A percentile compares a stretch with the other conserved stretches of the same genome.
Evolutionary conservation across 2,113 vertebrate species (phyloP).

Genomic region (Nannospalax galili): DNA sequence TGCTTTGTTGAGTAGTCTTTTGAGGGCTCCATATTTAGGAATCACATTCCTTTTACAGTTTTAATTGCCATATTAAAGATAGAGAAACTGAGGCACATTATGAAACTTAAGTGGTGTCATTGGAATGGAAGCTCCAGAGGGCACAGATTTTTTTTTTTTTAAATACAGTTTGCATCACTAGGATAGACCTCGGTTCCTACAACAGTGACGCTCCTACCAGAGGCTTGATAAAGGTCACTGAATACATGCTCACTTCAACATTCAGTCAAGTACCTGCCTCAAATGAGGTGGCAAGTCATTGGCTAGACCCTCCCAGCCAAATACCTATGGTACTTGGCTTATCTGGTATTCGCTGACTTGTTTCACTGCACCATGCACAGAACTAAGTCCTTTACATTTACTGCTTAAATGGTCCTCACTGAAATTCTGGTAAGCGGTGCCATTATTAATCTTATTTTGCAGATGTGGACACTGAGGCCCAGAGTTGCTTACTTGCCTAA

Average conservation of each 20-base stretch:
- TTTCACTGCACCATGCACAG: neutral
- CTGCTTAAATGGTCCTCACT: neutral
- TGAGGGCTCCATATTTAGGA: neutral
- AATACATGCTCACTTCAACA: neutral
- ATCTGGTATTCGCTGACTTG: neutral
- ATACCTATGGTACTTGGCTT: accelerated
- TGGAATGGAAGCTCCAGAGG: neutral
- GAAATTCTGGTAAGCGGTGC: neutral
- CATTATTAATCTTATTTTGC: neutral
- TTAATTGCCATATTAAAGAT: neutral
- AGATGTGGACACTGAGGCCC: neutral
- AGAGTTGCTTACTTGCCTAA: neutral
- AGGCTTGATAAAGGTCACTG: neutral
- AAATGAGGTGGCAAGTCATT: neutral
- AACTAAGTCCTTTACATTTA: neutral
- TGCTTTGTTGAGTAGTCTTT: neutral
- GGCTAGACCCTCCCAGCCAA: too few relatives aligned
- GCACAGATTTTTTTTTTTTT: neutral
- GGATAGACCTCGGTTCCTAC: neutral
- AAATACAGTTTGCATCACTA: neutral
- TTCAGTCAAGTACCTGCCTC: neutral
- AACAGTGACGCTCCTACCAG: neutral
- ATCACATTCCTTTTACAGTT: neutral
- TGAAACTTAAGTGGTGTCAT: neutral
- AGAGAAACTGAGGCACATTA: neutral